Evolutionary conservation across 1,140 invertebrate species (phyloP), one percentile per base, ranked within the genome.

Genomic region (Caenorhabditis tropicalis): DNA sequence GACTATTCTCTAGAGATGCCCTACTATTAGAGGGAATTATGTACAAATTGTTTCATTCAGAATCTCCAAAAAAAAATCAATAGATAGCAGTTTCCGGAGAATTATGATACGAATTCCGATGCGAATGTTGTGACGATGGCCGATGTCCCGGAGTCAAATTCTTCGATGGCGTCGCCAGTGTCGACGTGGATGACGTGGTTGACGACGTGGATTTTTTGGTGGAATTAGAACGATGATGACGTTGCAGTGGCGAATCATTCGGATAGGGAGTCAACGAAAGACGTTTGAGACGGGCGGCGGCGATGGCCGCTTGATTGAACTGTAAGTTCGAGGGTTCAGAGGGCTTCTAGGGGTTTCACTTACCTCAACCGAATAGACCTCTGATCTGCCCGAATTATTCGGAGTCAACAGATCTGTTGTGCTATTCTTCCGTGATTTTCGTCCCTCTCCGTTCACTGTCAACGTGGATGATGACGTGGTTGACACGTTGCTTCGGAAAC

Each of bases 261-360:
- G 58, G 58, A 31, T 46, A 74, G 3, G 65, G 65, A 12, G 65
- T 74, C 36, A 74, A 15, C 6, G 65, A 74, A 36, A 74, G 65
- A 24, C 65, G 65, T 15, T 74, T 74, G 12, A 74, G 65, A 43
- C 65, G 65, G 1, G 65, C 65, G 36, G 65, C 65, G n/a, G 65
- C 65, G 65, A 74, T 74, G 2, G 65, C 65, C 15, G 65, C 65
- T 74, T 74, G 65, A n/a, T 74, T 74, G 65, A 74, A 74, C 65
- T 74, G 65, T 1, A 74, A 74, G n/a, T n/a, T n/a, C n/a, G n/a
- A n/a, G n/a, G n/a, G n/a, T n/a, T 21, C 16, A 36, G n/a, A n/a
- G n/a, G n/a, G n/a, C 43, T 24, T 43, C 16, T 0, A 43, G 3
- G 2, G 36, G 24, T 2, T 43, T 33, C 4, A 1, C 65, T 43